Conservation (phyloP, 2,888 invertebrate species). For the Acanthosoma haemorrhoidale region DNA sequence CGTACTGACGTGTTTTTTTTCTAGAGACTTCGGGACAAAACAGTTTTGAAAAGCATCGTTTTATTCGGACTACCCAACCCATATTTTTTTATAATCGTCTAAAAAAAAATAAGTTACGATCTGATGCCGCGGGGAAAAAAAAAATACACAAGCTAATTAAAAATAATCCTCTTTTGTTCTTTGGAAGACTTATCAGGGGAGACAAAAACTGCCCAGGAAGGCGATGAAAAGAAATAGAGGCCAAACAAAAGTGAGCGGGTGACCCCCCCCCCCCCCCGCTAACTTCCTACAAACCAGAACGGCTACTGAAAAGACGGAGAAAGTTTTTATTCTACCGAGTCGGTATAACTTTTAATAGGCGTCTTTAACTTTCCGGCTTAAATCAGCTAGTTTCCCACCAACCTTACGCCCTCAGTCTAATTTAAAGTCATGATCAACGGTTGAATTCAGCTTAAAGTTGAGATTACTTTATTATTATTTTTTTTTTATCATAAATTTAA, state of each 20-base stretch:
- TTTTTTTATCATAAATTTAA: neutral
- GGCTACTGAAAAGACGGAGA: neutral
- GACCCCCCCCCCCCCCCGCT: too few relatives aligned
- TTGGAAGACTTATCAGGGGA: neutral
- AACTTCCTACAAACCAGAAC: too few relatives aligned
- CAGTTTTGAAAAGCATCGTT: too few relatives aligned
- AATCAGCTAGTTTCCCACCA: neutral
- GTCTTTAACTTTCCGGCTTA: neutral
- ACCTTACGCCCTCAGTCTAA: neutral
- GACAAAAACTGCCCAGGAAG: neutral
- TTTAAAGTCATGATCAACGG: neutral
- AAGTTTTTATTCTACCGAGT: neutral
- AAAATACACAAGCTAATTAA: too few relatives aligned
- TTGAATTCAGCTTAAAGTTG: neutral
- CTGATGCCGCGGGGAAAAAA: too few relatives aligned
- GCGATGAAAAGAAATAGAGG: neutral
- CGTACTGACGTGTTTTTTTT: too few relatives aligned
- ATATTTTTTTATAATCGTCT: too few relatives aligned
- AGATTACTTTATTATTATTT: neutral
- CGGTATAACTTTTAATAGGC: neutral
- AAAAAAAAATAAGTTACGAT: too few relatives aligned
- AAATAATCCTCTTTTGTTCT: neutral
- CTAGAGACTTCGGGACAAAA: too few relatives aligned
- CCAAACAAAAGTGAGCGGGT: neutral
- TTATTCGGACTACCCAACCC: too few relatives aligned